phyloP scores from a whole-genome alignment of 1,140 invertebrate species.

The Brachystomella parvula region DNA sequence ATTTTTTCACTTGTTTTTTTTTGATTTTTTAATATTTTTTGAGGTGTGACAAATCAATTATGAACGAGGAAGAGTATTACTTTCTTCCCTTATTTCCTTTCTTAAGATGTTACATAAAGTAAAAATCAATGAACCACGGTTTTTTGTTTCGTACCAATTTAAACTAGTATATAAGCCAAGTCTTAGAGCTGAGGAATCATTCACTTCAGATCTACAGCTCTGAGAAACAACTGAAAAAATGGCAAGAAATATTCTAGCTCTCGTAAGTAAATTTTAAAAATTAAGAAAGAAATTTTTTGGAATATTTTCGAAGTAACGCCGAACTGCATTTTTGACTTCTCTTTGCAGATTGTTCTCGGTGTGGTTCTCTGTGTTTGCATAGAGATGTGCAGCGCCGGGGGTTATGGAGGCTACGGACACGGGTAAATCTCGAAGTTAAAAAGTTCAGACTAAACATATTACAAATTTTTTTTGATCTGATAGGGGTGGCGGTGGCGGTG shows the following conservation, averaged over 20 bases:
- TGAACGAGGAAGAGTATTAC: too few relatives aligned
- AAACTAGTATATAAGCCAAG: too few relatives aligned
- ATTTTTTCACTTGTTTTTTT: too few relatives aligned
- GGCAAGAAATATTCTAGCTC: not conserved
- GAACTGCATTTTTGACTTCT: not conserved
- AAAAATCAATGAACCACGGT: too few relatives aligned
- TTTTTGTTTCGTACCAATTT: too few relatives aligned
- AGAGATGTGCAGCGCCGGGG: not conserved
- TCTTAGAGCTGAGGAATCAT: too few relatives aligned
- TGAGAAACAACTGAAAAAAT: not conserved
- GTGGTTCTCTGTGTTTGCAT: not conserved
- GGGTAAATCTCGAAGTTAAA: not conserved
- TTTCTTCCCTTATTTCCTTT: too few relatives aligned
- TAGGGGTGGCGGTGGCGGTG: not conserved
- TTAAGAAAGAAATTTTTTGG: not conserved
- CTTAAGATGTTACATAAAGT: too few relatives aligned
- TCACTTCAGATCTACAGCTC: not conserved
- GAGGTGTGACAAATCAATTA: too few relatives aligned
- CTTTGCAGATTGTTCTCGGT: not conserved
- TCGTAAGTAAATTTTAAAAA: not conserved
- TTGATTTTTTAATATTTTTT: too few relatives aligned
- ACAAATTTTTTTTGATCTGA: not conserved
- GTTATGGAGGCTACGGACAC: not conserved
- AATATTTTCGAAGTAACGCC: not conserved
- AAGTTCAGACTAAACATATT: not conserved